Percentiles rank a stretch among this genome's conserved stretches.
Conservation (phyloP, 2,888 invertebrate species). For the Torymus aiolomorphi region DNA sequence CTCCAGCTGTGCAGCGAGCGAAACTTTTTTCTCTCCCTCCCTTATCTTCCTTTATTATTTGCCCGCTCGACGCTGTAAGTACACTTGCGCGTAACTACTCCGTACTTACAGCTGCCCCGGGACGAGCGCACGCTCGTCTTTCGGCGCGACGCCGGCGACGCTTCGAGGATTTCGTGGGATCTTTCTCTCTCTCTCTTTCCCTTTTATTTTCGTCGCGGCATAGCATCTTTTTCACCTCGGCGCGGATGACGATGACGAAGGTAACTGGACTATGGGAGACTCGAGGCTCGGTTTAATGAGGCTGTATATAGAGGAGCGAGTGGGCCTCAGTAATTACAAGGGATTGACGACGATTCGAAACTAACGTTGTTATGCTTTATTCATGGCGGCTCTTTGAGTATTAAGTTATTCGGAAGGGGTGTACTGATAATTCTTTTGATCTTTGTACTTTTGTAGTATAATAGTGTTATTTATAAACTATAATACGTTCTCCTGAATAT, state of each 20-base stretch:
- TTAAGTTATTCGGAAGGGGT: too few relatives aligned
- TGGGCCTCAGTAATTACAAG: slow-evolving; percentile 15
- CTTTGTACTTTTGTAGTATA: too few relatives aligned
- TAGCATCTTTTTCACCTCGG: slow-evolving; percentile 1
- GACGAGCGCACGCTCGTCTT: not conserved
- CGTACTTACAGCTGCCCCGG: slow-evolving; percentile 1
- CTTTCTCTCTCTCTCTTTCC: not conserved
- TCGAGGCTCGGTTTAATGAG: slow-evolving; percentile 33
- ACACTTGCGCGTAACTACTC: slow-evolving; percentile 1
- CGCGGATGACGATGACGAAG: not conserved
- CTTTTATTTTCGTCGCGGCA: slow-evolving; percentile 17
- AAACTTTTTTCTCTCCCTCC: not conserved
- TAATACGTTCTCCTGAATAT: too few relatives aligned
- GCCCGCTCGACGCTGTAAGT: not conserved
- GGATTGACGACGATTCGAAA: slow-evolving; percentile 15
- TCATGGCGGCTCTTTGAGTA: too few relatives aligned
- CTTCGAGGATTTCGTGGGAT: slow-evolving; percentile 24
- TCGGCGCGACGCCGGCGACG: not conserved
- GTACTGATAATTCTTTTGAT: too few relatives aligned
- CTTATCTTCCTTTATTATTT: slow-evolving; percentile 26
- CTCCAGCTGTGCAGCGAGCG: not conserved
- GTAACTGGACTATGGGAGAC: slow-evolving; percentile 1
- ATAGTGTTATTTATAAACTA: too few relatives aligned
- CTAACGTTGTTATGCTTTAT: too few relatives aligned
- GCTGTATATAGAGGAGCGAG: not conserved